Evolutionary conservation across 2,888 invertebrate species (phyloP), one percentile per base, ranked within the genome.

Genomic region (Thalpophila matura): DNA sequence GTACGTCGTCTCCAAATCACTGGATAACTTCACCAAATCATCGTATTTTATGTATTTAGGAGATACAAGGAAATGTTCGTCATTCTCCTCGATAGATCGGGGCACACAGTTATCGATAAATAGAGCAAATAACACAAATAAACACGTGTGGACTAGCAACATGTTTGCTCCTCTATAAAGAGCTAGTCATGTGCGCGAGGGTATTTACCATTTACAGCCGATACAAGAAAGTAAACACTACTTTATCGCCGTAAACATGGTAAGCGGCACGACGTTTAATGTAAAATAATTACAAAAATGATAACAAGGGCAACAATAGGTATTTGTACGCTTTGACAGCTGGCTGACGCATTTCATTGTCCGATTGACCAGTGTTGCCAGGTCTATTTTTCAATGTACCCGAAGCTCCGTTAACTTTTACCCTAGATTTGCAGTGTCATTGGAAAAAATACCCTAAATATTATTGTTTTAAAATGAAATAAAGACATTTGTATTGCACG

Each of bases 41-140:
- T 96, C 96, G 85, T 98, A 97, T 76, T 96, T 96, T 12, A 96
- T 96, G 86, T 98, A 98, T 71, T 95, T 95, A 0, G 96, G 95
- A 51, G 90, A 86, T 37, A 92, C 88, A 26, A 96, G 87, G 79
- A 97, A 97, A 51, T 93, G 89, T 84, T 97, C 96, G 40, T 88
- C 89, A 38, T 85, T 85, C 45, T 89, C 86, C 81, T 90, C 86
- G 38, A 89, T 75, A 74, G 90, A 91, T 69, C 91, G 89, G 55
- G 90, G 80, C 56, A 84, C 85, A 80, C 90, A 89, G 73, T 85
- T 81, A 76, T 80, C 83, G 74, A 91, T 86, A 74, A 91, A 85
- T 81, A 93, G 57, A 51, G 85, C 85, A 86, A 93, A 87, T 80
- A 94, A 70, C 60, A 88, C 79, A 75, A 91, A 81, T 78, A 92